Evolutionary conservation across 2,888 invertebrate genomes (phyloP).

Genomic region (Oxyteleia sp.): DNA sequence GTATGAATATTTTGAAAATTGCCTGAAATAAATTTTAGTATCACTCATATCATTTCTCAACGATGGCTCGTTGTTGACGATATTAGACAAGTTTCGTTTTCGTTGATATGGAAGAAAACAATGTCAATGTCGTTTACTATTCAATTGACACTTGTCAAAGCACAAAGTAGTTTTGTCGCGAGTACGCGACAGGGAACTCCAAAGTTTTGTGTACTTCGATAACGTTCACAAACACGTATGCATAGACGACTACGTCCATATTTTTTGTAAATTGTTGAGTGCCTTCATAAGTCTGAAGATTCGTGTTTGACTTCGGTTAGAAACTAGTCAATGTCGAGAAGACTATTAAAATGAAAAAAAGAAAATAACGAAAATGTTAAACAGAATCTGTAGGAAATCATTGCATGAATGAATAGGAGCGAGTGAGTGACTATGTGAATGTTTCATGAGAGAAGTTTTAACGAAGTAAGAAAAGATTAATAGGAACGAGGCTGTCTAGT

Average conservation of each 20-base stretch:
- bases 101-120: slow-evolving; percentile 2
- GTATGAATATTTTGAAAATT: too few species aligned
- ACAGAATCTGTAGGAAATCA: slow-evolving; percentile 72
- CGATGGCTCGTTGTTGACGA: not conserved
- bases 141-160: slow-evolving; percentile 59
- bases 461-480: slow-evolving; percentile 71
- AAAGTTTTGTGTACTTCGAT: slow-evolving; percentile 64
- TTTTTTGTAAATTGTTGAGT: slow-evolving; percentile 72
- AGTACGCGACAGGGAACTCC: slow-evolving; percentile 38
- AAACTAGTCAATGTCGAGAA: slow-evolving; percentile 85
- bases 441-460: slow-evolving; percentile 68
- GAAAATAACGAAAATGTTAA: slow-evolving; percentile 65
- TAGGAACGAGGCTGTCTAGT: slow-evolving; percentile 85
- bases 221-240: slow-evolving; percentile 56
- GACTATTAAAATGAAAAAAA: slow-evolving; percentile 68
- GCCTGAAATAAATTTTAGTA: too few species aligned
- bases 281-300: slow-evolving; percentile 76
- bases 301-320: slow-evolving; percentile 80
- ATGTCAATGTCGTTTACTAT: slow-evolving; percentile 17
- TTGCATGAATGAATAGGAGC: slow-evolving; percentile 65
- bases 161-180: slow-evolving; percentile 56
- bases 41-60: too few species aligned
- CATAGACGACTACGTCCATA: slow-evolving; percentile 60
- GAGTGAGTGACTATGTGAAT: slow-evolving; percentile 67
- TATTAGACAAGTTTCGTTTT: slow-evolving; percentile 7